Conservation (phyloP, 2,888 invertebrate genomes). For the Plebejus melissa region DNA sequence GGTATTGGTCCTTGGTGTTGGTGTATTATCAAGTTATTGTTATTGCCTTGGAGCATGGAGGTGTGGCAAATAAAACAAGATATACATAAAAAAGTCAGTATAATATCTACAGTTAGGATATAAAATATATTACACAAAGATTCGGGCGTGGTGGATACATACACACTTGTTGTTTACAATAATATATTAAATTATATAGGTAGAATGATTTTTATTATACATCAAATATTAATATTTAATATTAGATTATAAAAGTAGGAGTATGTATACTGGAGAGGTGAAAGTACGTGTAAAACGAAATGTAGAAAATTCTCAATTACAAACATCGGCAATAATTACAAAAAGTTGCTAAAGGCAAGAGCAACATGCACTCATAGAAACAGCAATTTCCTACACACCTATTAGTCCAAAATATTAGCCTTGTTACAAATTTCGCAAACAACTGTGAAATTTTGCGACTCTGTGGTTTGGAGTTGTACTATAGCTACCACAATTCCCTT, state of each 20-base stretch:
- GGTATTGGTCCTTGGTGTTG: not conserved
- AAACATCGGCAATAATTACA: conserved; percentile 8
- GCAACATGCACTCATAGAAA: conserved; percentile 1
- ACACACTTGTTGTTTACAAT: conserved; percentile 46
- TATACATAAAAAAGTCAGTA: conserved; percentile 75
- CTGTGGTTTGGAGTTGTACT: not conserved
- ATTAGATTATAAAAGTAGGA: conserved; percentile 28
- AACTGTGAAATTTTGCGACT: not conserved
- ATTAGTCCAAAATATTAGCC: not conserved
- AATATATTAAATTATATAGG: conserved; percentile 39
- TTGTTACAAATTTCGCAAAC: not conserved
- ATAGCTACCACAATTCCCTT: not conserved
- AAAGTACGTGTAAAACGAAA: not conserved
- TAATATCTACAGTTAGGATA: conserved; percentile 78
- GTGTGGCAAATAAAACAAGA: conserved; percentile 34
- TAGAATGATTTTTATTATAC: conserved; percentile 42
- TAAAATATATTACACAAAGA: conserved; percentile 77
- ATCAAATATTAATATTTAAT: conserved; percentile 31
- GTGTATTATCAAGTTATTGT: not conserved
- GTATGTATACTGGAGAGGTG: conserved; percentile 39
- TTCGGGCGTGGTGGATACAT: conserved; percentile 60
- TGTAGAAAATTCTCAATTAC: not conserved
- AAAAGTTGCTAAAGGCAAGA: not conserved
- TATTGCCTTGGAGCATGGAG: not conserved
- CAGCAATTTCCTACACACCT: not conserved